Conservation (phyloP, 2,888 invertebrate species). For the Tiliacea aurago region DNA sequence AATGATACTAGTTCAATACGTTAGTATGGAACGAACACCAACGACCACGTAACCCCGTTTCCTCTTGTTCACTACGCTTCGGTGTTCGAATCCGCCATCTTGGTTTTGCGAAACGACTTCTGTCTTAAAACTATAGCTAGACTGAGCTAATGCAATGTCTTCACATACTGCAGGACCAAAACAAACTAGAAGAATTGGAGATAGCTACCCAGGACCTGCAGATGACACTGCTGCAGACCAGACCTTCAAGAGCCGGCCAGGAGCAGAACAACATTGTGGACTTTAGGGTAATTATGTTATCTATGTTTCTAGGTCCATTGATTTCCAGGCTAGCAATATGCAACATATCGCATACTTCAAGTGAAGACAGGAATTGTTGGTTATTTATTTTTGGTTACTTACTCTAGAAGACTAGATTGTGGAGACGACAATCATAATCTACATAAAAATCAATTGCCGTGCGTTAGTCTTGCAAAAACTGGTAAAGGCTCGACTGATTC, state of each 20-base stretch:
- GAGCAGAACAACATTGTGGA: slow-evolving; percentile 80
- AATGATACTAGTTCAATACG: too few species aligned
- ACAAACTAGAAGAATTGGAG: slow-evolving; percentile 76
- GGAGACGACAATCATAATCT: not conserved
- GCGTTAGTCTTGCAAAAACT: too few species aligned
- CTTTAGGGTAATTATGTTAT: slow-evolving; percentile 76
- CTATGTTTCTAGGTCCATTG: not conserved
- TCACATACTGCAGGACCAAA: slow-evolving; percentile 71
- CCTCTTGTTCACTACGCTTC: not conserved
- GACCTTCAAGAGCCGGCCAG: slow-evolving; percentile 68
- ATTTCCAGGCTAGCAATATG: not conserved
- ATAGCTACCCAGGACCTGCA: slow-evolving; percentile 79
- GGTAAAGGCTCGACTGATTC: too few species aligned
- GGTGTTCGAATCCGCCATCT: not conserved
- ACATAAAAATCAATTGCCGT: too few species aligned
- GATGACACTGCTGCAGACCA: slow-evolving; percentile 74
- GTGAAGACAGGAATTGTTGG: not conserved
- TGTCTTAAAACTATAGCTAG: not conserved
- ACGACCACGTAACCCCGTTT: not conserved
- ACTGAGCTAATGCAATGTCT: not conserved
- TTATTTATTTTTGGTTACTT: not conserved
- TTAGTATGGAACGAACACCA: not conserved
- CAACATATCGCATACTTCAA: too few species aligned
- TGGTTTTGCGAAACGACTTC: not conserved
- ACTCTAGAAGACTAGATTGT: not conserved